These are phyloP conservation scores for Dallia pectoralis DNA, from an alignment of 2,797 vertebrate species.

Conservation along the genomic window DNA sequence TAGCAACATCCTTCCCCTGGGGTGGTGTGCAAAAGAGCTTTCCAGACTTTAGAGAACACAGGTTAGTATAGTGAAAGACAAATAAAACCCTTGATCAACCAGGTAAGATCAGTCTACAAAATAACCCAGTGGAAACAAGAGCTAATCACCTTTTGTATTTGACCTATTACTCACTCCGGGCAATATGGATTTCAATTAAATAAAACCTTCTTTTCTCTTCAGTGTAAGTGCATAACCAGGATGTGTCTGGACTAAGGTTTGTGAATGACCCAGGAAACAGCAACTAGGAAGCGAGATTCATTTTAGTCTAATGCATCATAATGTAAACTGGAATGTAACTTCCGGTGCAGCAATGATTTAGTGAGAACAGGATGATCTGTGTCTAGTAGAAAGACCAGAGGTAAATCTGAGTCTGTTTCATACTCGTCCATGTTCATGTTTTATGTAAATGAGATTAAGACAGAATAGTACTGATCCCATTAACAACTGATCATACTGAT, in stretches of 20 bases:
- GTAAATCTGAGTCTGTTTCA: not conserved
- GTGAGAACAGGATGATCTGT: not conserved
- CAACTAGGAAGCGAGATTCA: not conserved
- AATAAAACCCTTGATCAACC: not conserved
- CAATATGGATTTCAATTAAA: constrained; percentile 28
- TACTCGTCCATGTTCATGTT: not conserved
- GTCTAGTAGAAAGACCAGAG: not conserved
- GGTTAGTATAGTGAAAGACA: not conserved
- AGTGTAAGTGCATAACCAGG: too few species aligned
- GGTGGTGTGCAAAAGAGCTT: not conserved
- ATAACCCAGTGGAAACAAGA: constrained; percentile 1
- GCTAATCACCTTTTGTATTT: constrained; percentile 34
- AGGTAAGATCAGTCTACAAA: not conserved
- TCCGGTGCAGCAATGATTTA: not conserved
- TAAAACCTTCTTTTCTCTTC: not conserved
- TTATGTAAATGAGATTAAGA: constrained; percentile 6
- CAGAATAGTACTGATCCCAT: constrained; percentile 33
- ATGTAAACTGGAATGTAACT: not conserved
- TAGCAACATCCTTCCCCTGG: too few species aligned
- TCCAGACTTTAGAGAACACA: not conserved
- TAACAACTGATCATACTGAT: constrained; percentile 14
- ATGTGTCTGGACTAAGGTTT: not conserved
- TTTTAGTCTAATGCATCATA: not conserved
- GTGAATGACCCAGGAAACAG: not conserved
- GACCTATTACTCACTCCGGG: constrained; percentile 40